These are phyloP conservation scores for Drosophila tristis DNA, from an alignment of 1,140 invertebrate genomes.

Conservation along the genomic window DNA sequence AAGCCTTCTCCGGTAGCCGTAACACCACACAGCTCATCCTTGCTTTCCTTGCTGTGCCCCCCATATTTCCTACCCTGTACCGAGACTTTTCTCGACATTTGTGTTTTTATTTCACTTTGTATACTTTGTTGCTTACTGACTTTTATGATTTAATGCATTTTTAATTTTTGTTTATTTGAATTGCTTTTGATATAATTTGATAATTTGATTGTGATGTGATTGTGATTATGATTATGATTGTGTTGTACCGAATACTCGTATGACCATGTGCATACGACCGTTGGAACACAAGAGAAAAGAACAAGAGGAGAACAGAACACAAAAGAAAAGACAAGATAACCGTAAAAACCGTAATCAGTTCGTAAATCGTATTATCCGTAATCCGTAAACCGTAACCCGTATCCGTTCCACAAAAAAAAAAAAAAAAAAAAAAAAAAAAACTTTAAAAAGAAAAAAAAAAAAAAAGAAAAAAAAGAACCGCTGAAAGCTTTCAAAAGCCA, in stretches of 20 bases:
- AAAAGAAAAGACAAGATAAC: slow-evolving; percentile 4
- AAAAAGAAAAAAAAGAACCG: slow-evolving; percentile 2
- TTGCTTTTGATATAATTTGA: slow-evolving; percentile 2
- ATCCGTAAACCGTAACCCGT: slow-evolving; percentile 41
- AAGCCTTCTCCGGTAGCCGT: too few species aligned
- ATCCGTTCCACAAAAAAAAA: slow-evolving; percentile 34
- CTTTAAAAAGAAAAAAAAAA: slow-evolving; percentile 3
- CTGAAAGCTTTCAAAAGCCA: slow-evolving; percentile 6
- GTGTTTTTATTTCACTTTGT: slow-evolving; percentile 1
- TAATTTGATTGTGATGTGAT: background rate
- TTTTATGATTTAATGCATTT: slow-evolving; percentile 5
- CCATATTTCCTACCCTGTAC: too few species aligned
- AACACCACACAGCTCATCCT: too few species aligned
- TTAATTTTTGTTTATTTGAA: slow-evolving; percentile 1
- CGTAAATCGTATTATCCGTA: slow-evolving; percentile 34
- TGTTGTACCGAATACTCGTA: background rate
- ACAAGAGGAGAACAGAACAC: too few species aligned
- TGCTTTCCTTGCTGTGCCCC: too few species aligned
- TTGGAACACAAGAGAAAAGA: background rate
- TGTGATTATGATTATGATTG: background rate
- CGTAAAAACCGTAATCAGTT: slow-evolving; percentile 30
- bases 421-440: background rate
- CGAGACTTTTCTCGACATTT: background rate
- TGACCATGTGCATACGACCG: background rate
- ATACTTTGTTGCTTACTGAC: slow-evolving; percentile 9